A percentile compares a stretch with the other conserved stretches of the same genome.
Evolutionary conservation across 2,888 invertebrate genomes (phyloP).

Genomic region (Abrostola tripartita): DNA sequence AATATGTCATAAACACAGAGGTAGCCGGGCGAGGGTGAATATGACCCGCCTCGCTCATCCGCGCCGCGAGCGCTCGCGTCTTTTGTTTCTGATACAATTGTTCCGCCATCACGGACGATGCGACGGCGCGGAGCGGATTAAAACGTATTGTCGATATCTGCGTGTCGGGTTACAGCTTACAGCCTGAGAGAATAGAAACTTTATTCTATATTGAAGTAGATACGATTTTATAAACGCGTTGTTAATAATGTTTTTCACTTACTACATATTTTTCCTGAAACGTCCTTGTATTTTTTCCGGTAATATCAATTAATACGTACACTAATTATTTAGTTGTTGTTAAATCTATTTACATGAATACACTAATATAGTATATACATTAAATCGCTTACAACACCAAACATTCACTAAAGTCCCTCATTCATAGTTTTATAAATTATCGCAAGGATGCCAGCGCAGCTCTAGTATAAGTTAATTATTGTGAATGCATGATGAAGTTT

Average conservation of each 20-base stretch:
- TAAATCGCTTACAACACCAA: too few relatives aligned
- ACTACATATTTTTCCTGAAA: too few relatives aligned
- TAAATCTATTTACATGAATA: too few relatives aligned
- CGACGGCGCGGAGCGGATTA: not conserved
- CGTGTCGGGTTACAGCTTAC: not conserved
- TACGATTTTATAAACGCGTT: too few relatives aligned
- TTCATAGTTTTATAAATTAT: not conserved
- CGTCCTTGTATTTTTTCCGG: too few relatives aligned
- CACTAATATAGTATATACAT: too few relatives aligned
- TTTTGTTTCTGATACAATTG: slow-evolving; percentile 4
- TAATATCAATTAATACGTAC: too few relatives aligned
- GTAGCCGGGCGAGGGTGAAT: not conserved
- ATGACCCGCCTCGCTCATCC: slow-evolving; percentile 4
- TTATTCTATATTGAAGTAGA: too few relatives aligned
- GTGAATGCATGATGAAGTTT: slow-evolving; percentile 26
- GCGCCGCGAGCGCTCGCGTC: slow-evolving; percentile 2
- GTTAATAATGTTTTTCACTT: too few relatives aligned
- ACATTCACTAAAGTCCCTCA: too few relatives aligned
- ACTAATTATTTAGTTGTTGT: too few relatives aligned
- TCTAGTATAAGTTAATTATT: not conserved
- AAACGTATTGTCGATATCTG: not conserved
- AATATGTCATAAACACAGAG: slow-evolving; percentile 2
- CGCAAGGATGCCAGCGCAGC: not conserved
- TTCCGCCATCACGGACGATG: not conserved
- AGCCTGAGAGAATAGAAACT: too few relatives aligned